These are phyloP conservation scores for Sigmodon hispidus DNA, from an alignment of 2,113 vertebrate genomes.

Conservation along the genomic window DNA sequence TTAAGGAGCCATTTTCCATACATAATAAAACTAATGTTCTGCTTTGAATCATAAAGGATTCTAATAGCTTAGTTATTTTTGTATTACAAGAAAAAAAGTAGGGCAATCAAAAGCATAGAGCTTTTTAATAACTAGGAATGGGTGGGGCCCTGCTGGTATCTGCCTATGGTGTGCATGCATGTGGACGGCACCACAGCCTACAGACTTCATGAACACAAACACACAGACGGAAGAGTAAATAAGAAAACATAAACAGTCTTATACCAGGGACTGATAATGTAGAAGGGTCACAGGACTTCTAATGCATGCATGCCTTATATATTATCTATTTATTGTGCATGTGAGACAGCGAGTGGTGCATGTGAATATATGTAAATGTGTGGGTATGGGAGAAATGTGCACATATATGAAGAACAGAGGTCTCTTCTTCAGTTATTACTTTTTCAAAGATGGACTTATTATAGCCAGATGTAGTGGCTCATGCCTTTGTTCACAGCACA, in stretches of 20 bases:
- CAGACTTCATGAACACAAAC: background rate
- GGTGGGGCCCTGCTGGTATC: background rate
- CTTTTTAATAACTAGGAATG: background rate
- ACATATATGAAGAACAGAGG: background rate
- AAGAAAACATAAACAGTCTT: background rate
- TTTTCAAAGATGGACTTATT: too few species aligned
- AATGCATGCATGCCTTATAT: background rate
- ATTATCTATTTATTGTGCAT: background rate
- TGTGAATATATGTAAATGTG: too few species aligned
- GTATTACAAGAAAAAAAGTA: background rate
- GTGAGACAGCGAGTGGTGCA: too few species aligned
- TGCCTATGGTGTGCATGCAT: background rate
- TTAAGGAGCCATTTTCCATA: slow-evolving; percentile 79
- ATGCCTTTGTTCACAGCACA: background rate
- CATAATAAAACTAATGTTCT: slow-evolving; percentile 79
- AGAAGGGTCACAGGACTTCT: background rate
- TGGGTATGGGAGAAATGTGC: too few species aligned
- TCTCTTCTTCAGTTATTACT: background rate
- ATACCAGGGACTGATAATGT: background rate
- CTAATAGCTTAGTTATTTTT: slow-evolving; percentile 60
- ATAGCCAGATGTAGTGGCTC: background rate
- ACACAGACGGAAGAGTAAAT: background rate
- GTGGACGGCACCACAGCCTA: background rate
- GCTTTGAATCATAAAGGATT: slow-evolving; percentile 76
- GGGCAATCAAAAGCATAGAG: slow-evolving; percentile 11